phyloP scores from a whole-genome alignment of 1,140 invertebrate species.

The Littorina saxatilis region DNA sequence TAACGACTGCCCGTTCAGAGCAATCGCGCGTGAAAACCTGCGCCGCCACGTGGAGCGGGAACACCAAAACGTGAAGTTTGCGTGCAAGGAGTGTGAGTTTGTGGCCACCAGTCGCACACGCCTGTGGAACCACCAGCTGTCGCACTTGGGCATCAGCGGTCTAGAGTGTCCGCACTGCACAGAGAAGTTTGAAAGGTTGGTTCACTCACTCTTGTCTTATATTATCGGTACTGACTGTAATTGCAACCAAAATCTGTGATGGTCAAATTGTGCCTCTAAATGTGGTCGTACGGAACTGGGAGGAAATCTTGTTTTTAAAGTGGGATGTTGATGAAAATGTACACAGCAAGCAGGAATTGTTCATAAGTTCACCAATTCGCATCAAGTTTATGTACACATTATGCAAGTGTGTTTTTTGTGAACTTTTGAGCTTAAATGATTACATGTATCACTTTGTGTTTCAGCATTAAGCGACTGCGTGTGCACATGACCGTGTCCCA shows the following conservation, averaged over 20 bases:
- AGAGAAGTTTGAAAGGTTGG: constrained; percentile 68
- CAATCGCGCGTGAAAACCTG: constrained; percentile 66
- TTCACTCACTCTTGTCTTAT: too few relatives aligned
- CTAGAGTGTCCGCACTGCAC: constrained; percentile 70
- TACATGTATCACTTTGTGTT: too few relatives aligned
- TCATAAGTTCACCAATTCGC: too few relatives aligned
- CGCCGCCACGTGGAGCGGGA: constrained; percentile 69
- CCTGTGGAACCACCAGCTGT: constrained; percentile 72
- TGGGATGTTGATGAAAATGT: too few relatives aligned
- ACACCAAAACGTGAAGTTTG: constrained; percentile 67
- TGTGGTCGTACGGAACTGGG: too few relatives aligned
- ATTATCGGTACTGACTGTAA: too few relatives aligned
- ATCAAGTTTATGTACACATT: too few relatives aligned
- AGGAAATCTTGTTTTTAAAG: not conserved
- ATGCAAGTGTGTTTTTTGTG: too few relatives aligned
- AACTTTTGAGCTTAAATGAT: too few relatives aligned
- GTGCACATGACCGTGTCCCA: constrained; percentile 65
- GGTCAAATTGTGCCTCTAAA: too few relatives aligned
- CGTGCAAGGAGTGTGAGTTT: constrained; percentile 68
- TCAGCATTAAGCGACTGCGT: constrained; percentile 65
- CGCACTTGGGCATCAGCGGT: constrained; percentile 66
- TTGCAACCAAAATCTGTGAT: too few relatives aligned
- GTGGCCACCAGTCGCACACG: constrained; percentile 63
- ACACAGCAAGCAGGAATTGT: too few relatives aligned
- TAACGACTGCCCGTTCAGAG: constrained; percentile 65